Base-by-base conservation (phyloP, 2,113 vertebrate genomes). In the Clarias macrocephalus region DNA sequence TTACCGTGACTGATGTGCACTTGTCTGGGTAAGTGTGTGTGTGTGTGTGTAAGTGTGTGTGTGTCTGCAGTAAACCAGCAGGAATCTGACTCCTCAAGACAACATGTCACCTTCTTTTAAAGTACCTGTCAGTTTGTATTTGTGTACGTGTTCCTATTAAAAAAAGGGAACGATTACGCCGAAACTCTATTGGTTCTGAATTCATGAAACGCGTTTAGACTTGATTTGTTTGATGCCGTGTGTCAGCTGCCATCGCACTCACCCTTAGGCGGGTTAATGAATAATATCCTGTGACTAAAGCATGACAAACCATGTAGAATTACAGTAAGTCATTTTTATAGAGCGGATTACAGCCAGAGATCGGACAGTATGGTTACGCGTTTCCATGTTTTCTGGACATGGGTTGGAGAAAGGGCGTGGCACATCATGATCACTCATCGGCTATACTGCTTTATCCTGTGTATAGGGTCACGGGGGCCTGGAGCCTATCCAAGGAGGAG, bases 1-100 rank as follows among this genome's bases (percentile, higher is more conserved):
- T 88, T 88, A 88, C 75, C 37, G 60, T 86, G 89, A 88, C 80
- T 88, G 89, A 90, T 88, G 75, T 59, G 75, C 60, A 70, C 86
- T 90, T 73, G 79, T 70, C 62, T 83, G 33, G 33, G 33, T 37
- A 37, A 37, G 33, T 37, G 33, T 37, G 33, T 83, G n/a, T 28
- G 23, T 15, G 81, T 28, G 59, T 28, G 15, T 65, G 16, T 25
- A 30, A 37, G 57, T 33, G 6, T 4, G 21, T 33, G 28, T 52
- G 37, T n/a, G n/a, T 77, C 28, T 59, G 42, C 60, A 81, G 52
- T 52, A 37, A n/a, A 65, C 42, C 65, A 76, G 60, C 80, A 77
- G 59, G 54, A 85, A 37, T 30, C 66, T 56, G 72, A 75, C 86
- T 80, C 73, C 59, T 56, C 33, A 80, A 86, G 83, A 84, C 85